Evolutionary conservation across 2,888 invertebrate genomes (phyloP), one percentile per base, ranked within the genome.

Genomic region (Halictus quadricinctus): DNA sequence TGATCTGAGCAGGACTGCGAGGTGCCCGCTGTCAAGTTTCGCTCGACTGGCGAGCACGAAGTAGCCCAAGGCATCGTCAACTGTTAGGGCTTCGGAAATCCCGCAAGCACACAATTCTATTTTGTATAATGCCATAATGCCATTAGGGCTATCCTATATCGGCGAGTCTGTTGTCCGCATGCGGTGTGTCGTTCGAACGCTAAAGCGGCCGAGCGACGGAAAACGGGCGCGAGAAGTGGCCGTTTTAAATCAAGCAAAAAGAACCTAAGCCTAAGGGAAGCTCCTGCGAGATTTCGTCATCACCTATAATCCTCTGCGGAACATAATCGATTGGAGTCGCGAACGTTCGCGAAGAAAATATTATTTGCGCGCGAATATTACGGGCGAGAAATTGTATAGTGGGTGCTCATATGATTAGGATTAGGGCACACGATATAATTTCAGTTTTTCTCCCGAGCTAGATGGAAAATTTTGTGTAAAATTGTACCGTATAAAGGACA

Each of bases 71-170:
- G 73, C 76, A 79, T 79, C 76, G 84, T 81, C 80, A 81, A 85
- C 74, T 76, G 64, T 79, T 90, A 87, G 54, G 93, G 93, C 93
- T 93, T 93, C 93, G 46, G 87, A 92, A 93, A 93, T 91, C 93
- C 93, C 85, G 73, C 85, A 89, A 88, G 90, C 86, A 83, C 87
- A 84, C 92, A 92, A 93, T 91, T 92, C 93, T 93, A 93, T 93
- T 93, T 93, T 93, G 89, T 92, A 89, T 93, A 93, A 93, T 93
- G 83, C 93, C 87, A 83, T 93, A 93, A 94, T 92, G 77, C 87
- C 90, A 93, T 94, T 94, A 93, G 12, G 48, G 70, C 43, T 72
- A 78, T 76, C 72, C 78, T 70, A 54, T 80, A 83, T 76, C 76
- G 70, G 0, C 41, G 72, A 58, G n/a, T 50, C 41, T 43, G 41